Base-by-base conservation (phyloP, 2,888 invertebrate species). In the Leptogaster cylindrica region DNA sequence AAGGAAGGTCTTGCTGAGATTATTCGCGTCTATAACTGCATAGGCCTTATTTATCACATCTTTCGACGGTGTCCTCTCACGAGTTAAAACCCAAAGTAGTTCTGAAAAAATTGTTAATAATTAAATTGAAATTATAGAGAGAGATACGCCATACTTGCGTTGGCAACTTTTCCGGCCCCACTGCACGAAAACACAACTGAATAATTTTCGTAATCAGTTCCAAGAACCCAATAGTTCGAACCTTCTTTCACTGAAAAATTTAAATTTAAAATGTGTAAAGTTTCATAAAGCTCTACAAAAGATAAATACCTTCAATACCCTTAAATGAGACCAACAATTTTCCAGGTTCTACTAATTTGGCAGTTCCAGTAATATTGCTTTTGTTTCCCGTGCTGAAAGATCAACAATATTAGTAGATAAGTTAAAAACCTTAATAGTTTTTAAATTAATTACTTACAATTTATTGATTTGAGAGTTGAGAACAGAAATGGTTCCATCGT, bases 181-280 rank as follows among this genome's bases (percentile, higher is more conserved):
- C 76, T 76, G 73, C 88, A 88, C 16, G 85, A 83, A 82, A 84
- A 88, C 2, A 87, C 84, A 1, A 88, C 85, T 1, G 86, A 78
- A 73, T 83, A 88, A 66, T 77, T 82, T 0, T 77, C 77, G 73
- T 88, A 88, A 76, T 88, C 88, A 0, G 88, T 87, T 31, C 83
- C 85, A 41, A 88, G 73, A n/a, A 88, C 75, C 83, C 85, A 84
- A 73, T 88, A 88, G 70, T 77, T 77, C 39, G 74, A 72, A 36
- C 64, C 68, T 4, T 67, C 68, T 8, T 55, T 5, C 0, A 7
- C 12, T 31, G 51, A 39, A 20, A 25, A 39, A 58, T 69, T 66
- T 65, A 27, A 69, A 65, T 61, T 48, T 3, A n/a, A n/a, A n/a
- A 28, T 10, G 20, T 44, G 16, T 58, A 52, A 58, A 48, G 64